Conservation (phyloP, 1,140 invertebrate species). For the Brachystomella parvula region DNA sequence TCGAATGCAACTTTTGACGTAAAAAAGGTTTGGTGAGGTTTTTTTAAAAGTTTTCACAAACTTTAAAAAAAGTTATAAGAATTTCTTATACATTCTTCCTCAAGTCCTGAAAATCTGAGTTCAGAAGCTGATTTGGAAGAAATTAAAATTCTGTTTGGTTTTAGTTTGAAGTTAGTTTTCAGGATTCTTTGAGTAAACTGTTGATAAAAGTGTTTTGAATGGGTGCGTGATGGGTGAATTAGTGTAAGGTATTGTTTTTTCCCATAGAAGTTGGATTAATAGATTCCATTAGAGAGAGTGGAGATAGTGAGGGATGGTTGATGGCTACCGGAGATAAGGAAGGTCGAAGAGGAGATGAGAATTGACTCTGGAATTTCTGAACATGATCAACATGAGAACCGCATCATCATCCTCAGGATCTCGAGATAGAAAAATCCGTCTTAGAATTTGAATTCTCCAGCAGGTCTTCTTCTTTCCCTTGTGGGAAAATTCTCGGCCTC, state of each 20-base stretch:
- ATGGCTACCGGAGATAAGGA: conserved; percentile 3
- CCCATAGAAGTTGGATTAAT: not conserved
- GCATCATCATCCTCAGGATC: conserved; percentile 7
- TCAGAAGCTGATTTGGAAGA: too few relatives aligned
- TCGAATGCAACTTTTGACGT: not conserved
- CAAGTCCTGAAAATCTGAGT: too few relatives aligned
- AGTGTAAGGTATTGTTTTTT: not conserved
- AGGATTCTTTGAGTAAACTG: too few relatives aligned
- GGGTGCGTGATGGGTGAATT: not conserved
- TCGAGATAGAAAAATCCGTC: not conserved
- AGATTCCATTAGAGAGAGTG: conserved; percentile 5
- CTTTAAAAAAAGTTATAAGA: too few relatives aligned
- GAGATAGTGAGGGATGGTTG: not conserved
- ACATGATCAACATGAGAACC: not conserved
- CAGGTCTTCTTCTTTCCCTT: not conserved
- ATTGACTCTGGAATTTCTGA: not conserved
- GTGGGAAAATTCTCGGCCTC: conserved; percentile 8
- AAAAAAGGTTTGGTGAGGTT: not conserved
- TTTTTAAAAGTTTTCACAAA: too few relatives aligned
- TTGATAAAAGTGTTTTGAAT: too few relatives aligned
- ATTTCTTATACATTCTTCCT: too few relatives aligned
- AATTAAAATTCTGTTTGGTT: too few relatives aligned
- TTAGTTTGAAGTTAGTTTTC: not conserved
- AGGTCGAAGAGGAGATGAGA: not conserved
- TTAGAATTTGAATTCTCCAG: not conserved